Percentiles rank a stretch among this genome's conserved stretches.
phyloP scores from a whole-genome alignment of 2,888 invertebrate genomes.

The Andrena minutula region DNA sequence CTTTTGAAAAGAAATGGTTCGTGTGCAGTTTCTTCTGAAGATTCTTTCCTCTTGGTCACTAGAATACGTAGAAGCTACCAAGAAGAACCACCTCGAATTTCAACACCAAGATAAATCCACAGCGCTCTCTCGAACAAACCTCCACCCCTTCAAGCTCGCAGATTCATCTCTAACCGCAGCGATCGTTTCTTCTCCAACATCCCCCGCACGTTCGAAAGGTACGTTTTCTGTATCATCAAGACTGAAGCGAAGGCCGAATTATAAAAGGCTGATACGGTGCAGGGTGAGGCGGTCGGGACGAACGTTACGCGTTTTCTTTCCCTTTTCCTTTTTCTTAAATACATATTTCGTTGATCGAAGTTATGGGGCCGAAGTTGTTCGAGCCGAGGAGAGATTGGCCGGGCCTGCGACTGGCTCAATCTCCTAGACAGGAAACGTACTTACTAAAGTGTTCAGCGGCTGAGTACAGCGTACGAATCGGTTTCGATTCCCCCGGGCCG shows the following conservation, averaged over 20 bases:
- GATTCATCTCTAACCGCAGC: background rate
- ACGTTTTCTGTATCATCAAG: slow-evolving; percentile 18
- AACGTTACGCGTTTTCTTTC: slow-evolving; percentile 49
- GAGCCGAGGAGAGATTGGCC: background rate
- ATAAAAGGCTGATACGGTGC: slow-evolving; percentile 58
- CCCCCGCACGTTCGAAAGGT: background rate
- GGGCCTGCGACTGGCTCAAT: background rate
- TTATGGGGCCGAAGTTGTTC: slow-evolving; percentile 3
- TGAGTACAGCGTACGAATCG: background rate
- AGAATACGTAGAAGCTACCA: no score
- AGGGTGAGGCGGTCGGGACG: slow-evolving; percentile 69
- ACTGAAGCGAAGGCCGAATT: slow-evolving; percentile 28
- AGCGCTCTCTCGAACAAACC: no score
- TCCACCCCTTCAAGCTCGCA: no score
- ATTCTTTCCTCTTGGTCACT: no score
- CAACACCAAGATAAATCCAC: no score
- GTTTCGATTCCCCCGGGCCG: slow-evolving; percentile 3
- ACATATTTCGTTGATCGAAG: slow-evolving; percentile 11
- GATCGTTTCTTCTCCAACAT: background rate
- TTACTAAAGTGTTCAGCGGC: background rate
- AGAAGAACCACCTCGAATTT: no score
- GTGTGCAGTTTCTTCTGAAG: no score
- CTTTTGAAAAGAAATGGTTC: no score
- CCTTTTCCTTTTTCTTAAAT: background rate
- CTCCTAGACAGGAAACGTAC: background rate